Conservation (phyloP, 2,113 vertebrate genomes). For the Siniperca knerii region DNA sequence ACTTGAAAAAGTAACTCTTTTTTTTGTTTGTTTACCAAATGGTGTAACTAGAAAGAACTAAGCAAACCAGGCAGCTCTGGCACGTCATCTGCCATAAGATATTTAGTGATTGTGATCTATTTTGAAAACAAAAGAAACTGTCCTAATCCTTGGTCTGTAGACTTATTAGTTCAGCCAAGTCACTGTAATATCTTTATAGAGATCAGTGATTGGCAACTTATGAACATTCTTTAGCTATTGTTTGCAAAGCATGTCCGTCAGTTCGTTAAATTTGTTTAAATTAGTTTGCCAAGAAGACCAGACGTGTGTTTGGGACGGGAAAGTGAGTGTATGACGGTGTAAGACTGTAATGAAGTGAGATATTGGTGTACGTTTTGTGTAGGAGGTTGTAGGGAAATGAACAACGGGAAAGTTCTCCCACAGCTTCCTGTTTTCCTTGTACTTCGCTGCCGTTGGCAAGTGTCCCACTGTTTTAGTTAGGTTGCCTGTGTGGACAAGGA, state of each 20-base stretch:
- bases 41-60: background rate
- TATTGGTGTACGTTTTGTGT: conserved; percentile 21
- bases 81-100: background rate
- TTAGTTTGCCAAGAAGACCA: background rate
- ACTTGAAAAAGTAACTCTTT: background rate
- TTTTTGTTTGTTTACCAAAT: background rate
- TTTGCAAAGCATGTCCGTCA: background rate
- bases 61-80: background rate
- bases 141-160: background rate
- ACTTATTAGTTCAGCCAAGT: background rate
- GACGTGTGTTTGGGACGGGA: background rate
- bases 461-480: conserved; percentile 41
- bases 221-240: background rate
- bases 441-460: conserved; percentile 53
- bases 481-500: conserved; percentile 67
- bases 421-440: conserved; percentile 79
- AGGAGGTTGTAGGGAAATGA: conserved; percentile 42
- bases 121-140: background rate
- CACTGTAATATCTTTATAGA: background rate
- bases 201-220: background rate
- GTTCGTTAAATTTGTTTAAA: conserved; percentile 14
- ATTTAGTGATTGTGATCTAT: background rate
- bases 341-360: conserved; percentile 18
- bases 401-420: conserved; percentile 66
- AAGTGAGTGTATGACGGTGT: background rate